Conservation (phyloP, 2,113 vertebrate species). For the Gobio gobio region DNA sequence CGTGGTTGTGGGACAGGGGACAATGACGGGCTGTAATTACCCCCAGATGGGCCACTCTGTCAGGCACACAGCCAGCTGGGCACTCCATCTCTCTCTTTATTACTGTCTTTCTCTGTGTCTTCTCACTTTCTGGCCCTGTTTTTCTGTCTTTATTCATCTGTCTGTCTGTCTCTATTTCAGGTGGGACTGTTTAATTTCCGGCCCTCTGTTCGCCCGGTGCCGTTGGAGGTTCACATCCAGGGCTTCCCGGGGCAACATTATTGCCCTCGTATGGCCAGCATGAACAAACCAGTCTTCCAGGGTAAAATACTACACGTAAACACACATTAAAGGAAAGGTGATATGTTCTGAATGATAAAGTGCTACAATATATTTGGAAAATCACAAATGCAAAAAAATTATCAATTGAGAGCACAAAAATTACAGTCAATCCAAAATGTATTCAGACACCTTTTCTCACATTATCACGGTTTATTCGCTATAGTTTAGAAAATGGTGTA, state of each 20-base stretch:
- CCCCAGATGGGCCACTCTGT: constrained; percentile 69
- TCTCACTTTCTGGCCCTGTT: constrained; percentile 38
- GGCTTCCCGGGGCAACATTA: constrained; percentile 98
- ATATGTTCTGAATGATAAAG: too few relatives aligned
- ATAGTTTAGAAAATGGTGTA: too few relatives aligned
- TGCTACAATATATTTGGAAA: background rate
- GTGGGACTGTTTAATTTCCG: constrained; percentile 98
- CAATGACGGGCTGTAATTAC: constrained; percentile 65
- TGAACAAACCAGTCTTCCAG: constrained; percentile 98
- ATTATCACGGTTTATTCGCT: too few relatives aligned
- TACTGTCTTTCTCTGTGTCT: background rate
- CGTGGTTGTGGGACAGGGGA: constrained; percentile 56
- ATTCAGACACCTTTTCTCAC: too few relatives aligned
- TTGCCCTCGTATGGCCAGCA: constrained; percentile 98
- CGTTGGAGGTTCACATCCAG: constrained; percentile 95
- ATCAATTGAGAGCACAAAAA: too few relatives aligned
- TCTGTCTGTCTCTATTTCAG: constrained; percentile 67
- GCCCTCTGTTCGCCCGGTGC: constrained; percentile 96
- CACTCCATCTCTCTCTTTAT: constrained; percentile 55
- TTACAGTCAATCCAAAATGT: too few relatives aligned
- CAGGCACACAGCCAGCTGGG: constrained; percentile 66
- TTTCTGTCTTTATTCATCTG: background rate
- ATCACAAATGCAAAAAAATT: background rate
- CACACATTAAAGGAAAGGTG: too few relatives aligned
- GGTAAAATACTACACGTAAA: constrained; percentile 69